Base-by-base conservation (phyloP, 2,113 vertebrate species). In the Procapra przewalskii region DNA sequence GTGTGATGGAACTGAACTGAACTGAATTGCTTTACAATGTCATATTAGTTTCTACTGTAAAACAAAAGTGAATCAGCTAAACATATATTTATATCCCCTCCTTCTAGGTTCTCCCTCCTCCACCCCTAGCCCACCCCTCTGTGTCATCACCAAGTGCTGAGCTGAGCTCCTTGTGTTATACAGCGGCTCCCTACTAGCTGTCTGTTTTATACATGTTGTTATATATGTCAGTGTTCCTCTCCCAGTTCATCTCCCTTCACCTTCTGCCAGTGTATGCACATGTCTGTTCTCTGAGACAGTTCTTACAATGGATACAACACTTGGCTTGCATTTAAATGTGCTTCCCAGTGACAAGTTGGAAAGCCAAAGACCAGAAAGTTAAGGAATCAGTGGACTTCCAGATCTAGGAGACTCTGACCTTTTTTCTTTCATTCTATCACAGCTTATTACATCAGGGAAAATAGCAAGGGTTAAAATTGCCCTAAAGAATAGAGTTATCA, bases 401-500 rank as follows among this genome's bases (percentile, higher is more conserved):
- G 54, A 16, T n/a, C 48, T 5, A 19, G 43, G 43, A 19, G 14
- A 3, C 64, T 54, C 48, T 50, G 33, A 16, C 5, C 5, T 40
- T 23, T 14, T 71, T 52, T 40, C 17, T 88, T 13, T 40, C 43
- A 25, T 57, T 57, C 21, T 3, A 27, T 79, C 16, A 57, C 17
- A 84, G 33, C 23, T 94, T 36, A 2, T 79, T 89, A 36, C 40
- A 83, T 27, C 40, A 36, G 36, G 93, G 55, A 86, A 81, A 94
- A 7, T 17, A 83, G 31, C 7, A n/a, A 57, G 17, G n/a, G 12
- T 33, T 8, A 64, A 40, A 40, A 25, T n/a, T n/a, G 14, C 60
- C 29, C n/a, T 23, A 2, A 14, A 1, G 4, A 36, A 6, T 16
- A 3, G 25, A 54, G 11, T n/a, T 21, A n/a, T 11, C 3, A 7